Evolutionary conservation across 2,113 vertebrate genomes (phyloP), one percentile per base, ranked within the genome.

Genomic region (Lepus europaeus): DNA sequence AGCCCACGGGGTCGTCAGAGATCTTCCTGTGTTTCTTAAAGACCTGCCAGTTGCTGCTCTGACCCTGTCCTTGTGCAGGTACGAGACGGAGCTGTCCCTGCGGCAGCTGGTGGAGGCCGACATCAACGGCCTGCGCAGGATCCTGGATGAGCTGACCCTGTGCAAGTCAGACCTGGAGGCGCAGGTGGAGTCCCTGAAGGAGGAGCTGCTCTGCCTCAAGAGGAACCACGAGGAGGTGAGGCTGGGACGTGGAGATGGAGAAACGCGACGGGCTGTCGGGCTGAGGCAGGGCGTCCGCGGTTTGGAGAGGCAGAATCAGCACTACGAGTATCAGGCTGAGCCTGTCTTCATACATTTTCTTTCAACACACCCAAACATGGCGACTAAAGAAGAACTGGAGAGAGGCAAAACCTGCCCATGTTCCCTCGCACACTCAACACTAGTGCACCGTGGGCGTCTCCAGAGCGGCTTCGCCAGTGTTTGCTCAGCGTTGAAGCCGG

Each of bases 221-320:
- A 98, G 95, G 49, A 97, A 95, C 51, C 98, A 98, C 0, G 97
- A 98, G 25, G 82, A 98, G 98, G 98, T 98, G 74, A 96, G 95
- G 3, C 59, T n/a, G 9, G 45, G 39, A 74, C 84, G 36, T 33
- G 78, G 69, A 73, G 19, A 29, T 49, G 70, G 63, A 88, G 39
- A 73, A 70, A 45, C 13, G 31, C 11, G 12, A 25, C 6, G 66
- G 59, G 39, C 36, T 7, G 13, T 72, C 17, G 20, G 29, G 66
- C 33, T 5, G 13, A 80, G 51, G 39, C 45, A 64, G 1, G 2
- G 4, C 16, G 31, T 94, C 53, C 27, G 16, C 22, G 72, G 20
- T 53, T 45, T 45, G 81, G 73, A 77, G 39, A 36, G 25, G 39
- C 33, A 20, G 66, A 74, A 51, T 39, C 20, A 59, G 19, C 63